Percentiles rank a stretch among this genome's conserved stretches.
Conservation (phyloP, 2,113 vertebrate species). For the Silurus glanis region DNA sequence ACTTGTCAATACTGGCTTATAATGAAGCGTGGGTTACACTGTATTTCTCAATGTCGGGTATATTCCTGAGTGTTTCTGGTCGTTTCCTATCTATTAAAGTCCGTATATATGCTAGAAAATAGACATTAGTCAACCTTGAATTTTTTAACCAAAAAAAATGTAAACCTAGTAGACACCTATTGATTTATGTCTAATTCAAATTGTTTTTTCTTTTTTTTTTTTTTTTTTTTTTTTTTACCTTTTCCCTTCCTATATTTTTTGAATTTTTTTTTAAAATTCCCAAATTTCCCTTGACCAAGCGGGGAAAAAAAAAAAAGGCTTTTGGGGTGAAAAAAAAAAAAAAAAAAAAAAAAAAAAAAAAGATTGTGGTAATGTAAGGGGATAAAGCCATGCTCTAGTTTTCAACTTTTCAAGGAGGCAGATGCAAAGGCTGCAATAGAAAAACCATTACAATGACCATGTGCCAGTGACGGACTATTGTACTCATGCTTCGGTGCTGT, state of each 20-base stretch:
- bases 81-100: neutral
- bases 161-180: neutral
- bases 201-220: too few relatives aligned
- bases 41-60: neutral
- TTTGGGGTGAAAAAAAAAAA: too few relatives aligned
- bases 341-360: neutral
- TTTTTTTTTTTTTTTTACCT: too few relatives aligned
- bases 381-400: neutral
- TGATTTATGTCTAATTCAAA: neutral
- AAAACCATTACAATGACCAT: neutral
- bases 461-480: neutral
- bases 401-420: neutral
- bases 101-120: neutral
- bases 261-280: too few relatives aligned
- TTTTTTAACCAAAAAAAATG: neutral
- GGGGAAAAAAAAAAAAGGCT: too few relatives aligned
- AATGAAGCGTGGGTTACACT: slow-evolving; percentile 19
- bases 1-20: slow-evolving; percentile 36
- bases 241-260: too few relatives aligned
- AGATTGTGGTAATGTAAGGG: neutral
- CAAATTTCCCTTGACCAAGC: too few relatives aligned
- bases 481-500: neutral
- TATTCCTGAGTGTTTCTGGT: neutral
- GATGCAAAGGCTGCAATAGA: neutral
- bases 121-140: neutral